These are phyloP conservation scores for Archaeoteleia sp. DNA, from an alignment of 2,888 invertebrate species.

Conservation along the genomic window DNA sequence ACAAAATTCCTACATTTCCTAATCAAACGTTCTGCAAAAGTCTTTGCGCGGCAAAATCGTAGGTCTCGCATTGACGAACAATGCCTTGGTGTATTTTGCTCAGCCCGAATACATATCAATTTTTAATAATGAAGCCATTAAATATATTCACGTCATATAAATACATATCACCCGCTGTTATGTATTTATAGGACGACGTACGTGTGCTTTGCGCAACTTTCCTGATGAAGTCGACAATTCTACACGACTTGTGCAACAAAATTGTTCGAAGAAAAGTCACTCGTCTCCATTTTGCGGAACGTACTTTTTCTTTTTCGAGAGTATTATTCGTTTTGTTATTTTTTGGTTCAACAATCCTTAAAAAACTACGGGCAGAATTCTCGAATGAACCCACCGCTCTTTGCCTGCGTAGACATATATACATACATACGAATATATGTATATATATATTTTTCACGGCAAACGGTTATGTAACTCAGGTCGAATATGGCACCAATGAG, in stretches of 20 bases:
- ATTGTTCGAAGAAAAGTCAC: background rate
- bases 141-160: background rate
- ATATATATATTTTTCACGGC: constrained; percentile 21
- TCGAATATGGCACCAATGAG: constrained; percentile 67
- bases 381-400: background rate
- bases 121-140: too few relatives aligned
- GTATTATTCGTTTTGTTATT: constrained; percentile 18
- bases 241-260: constrained; percentile 1
- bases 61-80: too few relatives aligned
- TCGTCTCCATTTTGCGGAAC: background rate
- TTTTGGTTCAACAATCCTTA: constrained; percentile 41
- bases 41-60: too few relatives aligned
- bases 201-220: background rate
- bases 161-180: too few relatives aligned
- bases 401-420: too few relatives aligned
- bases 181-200: background rate
- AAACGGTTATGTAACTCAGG: constrained; percentile 54
- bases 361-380: constrained; percentile 23
- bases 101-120: too few relatives aligned
- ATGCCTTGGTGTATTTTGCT: too few relatives aligned
- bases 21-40: too few relatives aligned
- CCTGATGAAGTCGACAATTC: background rate
- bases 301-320: too few relatives aligned
- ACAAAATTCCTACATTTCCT: background rate
- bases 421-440: too few relatives aligned